Conservation (phyloP, 2,888 invertebrate genomes). For the Synergus laeviventris region DNA sequence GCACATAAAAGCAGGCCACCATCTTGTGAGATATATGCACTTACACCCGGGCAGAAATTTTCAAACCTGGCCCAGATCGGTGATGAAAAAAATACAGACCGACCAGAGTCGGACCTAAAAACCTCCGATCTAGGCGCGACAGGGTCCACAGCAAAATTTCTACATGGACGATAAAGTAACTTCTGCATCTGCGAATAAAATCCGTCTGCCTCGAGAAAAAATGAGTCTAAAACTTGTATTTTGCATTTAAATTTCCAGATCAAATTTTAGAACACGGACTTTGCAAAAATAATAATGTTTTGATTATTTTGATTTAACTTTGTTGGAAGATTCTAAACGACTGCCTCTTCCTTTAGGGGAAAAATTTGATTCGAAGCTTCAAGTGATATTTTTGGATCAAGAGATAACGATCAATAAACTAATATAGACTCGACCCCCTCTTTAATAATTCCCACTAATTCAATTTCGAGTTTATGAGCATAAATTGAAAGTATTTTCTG, state of each 20-base stretch:
- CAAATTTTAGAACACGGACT: too few species aligned
- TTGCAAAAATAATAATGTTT: neutral
- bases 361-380: neutral
- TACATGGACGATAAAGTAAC: too few species aligned
- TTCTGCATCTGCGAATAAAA: neutral
- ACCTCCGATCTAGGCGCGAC: too few species aligned
- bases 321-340: neutral
- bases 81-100: too few species aligned
- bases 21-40: constrained; percentile 66
- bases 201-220: neutral
- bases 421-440: neutral
- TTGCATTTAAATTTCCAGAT: too few species aligned
- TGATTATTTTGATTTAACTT: neutral
- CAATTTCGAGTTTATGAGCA: neutral
- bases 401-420: neutral
- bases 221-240: neutral
- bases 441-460: neutral
- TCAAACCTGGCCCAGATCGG: neutral
- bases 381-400: neutral
- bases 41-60: constrained; percentile 3
- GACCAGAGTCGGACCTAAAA: too few species aligned
- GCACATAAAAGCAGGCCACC: constrained; percentile 72
- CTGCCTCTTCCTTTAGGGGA: neutral
- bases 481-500: neutral
- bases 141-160: too few species aligned